A percentile compares a stretch with the other conserved stretches of the same genome.
Conservation (phyloP, 2,113 vertebrate genomes). For the Diadophis punctatus region DNA sequence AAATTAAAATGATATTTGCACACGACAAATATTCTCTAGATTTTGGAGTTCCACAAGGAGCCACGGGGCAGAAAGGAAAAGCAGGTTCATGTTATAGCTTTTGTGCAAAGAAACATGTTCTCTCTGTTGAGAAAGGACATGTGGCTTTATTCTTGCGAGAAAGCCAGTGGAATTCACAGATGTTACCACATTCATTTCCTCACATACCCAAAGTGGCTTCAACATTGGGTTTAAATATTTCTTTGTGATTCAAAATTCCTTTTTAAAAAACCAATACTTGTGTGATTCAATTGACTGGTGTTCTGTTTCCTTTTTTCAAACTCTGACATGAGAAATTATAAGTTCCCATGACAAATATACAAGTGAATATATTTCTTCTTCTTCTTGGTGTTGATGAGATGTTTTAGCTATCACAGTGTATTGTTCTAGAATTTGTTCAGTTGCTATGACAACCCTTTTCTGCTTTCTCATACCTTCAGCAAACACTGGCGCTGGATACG, state of each 20-base stretch:
- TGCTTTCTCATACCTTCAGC: slow-evolving; percentile 46
- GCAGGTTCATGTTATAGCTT: background rate
- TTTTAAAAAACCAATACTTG: background rate
- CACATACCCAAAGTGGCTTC: background rate
- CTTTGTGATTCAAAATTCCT: background rate
- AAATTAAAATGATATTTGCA: slow-evolving; percentile 1
- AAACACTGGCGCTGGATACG: background rate
- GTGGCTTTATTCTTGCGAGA: background rate
- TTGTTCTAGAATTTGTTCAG: slow-evolving; percentile 43
- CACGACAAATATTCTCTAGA: background rate
- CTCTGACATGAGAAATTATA: slow-evolving; percentile 19
- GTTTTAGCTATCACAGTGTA: slow-evolving; percentile 43
- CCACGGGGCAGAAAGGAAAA: slow-evolving; percentile 19
- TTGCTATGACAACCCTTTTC: slow-evolving; percentile 62
- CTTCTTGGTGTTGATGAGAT: slow-evolving; percentile 51
- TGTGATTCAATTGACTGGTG: background rate
- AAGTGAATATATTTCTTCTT: slow-evolving; percentile 38
- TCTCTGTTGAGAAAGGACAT: background rate
- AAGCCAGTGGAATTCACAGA: slow-evolving; percentile 26
- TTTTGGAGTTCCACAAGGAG: slow-evolving; percentile 16
- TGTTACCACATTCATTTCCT: slow-evolving; percentile 20
- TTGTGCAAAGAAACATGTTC: background rate
- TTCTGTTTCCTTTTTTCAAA: slow-evolving; percentile 9
- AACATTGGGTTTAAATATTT: slow-evolving; percentile 9
- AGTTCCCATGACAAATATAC: slow-evolving; percentile 24